Percentiles rank a stretch among this genome's conserved stretches.
Conservation (phyloP, 2,113 vertebrate genomes). For the Emberiza fucata region DNA sequence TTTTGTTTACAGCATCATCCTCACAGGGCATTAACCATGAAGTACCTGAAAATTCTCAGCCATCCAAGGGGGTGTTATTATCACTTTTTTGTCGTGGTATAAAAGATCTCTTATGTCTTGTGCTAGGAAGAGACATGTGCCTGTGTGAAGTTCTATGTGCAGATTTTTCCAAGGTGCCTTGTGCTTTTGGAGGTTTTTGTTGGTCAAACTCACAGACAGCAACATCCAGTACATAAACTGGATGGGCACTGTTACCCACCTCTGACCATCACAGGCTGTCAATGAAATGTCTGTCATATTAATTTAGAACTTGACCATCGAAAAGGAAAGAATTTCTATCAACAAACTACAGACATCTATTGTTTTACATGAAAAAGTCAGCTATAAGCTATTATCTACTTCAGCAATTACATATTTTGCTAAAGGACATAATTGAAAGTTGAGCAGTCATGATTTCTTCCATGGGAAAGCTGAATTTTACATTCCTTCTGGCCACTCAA, state of each 20-base stretch:
- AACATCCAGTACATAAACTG: background rate
- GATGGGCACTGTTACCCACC: background rate
- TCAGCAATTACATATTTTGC: background rate
- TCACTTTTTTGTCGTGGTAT: conserved; percentile 19
- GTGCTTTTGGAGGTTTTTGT: conserved; percentile 19
- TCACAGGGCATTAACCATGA: conserved; percentile 57
- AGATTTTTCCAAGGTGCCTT: conserved; percentile 9
- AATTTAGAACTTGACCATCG: background rate
- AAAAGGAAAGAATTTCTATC: background rate
- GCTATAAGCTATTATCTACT: background rate
- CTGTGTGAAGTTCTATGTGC: background rate
- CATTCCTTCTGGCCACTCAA: background rate
- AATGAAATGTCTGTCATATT: background rate
- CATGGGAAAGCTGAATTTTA: background rate
- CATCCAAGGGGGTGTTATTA: background rate
- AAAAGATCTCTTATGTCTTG: background rate
- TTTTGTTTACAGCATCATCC: conserved; percentile 64
- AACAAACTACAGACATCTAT: background rate
- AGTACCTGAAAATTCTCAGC: conserved; percentile 50
- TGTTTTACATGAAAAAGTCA: background rate
- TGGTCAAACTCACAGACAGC: background rate
- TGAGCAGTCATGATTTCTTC: background rate
- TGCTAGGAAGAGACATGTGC: background rate
- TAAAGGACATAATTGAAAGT: background rate
- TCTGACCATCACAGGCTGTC: background rate